These are phyloP conservation scores for Chrysocyon brachyurus DNA, from an alignment of 2,797 vertebrate species.

Conservation along the genomic window DNA sequence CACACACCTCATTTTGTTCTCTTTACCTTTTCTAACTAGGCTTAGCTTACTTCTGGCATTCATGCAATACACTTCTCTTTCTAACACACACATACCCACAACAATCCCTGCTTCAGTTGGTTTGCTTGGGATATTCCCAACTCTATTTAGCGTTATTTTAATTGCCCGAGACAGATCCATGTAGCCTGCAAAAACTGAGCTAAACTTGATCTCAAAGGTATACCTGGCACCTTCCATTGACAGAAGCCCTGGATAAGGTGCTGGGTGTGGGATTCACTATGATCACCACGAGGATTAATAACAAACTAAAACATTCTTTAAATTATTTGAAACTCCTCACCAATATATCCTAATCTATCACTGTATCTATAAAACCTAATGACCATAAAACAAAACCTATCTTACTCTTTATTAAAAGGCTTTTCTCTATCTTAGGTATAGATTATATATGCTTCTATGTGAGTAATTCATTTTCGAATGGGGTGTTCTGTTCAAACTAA, in stretches of 20 bases:
- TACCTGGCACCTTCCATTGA: background rate
- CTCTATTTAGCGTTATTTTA: background rate
- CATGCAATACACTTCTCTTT: background rate
- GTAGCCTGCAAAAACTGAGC: background rate
- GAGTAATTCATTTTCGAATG: constrained; percentile 29
- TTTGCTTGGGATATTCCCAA: background rate
- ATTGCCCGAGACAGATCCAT: background rate
- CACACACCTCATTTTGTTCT: background rate
- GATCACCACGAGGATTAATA: background rate
- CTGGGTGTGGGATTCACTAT: background rate
- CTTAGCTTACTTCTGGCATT: background rate
- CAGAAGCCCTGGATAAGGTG: background rate
- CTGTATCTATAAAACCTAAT: background rate
- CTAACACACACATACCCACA: background rate
- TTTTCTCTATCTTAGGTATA: background rate
- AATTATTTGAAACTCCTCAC: background rate
- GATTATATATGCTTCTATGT: background rate
- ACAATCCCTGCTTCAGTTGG: background rate
- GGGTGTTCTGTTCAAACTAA: background rate
- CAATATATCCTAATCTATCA: background rate
- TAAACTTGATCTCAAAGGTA: background rate
- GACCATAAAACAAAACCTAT: background rate
- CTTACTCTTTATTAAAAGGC: background rate
- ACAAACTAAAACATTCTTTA: background rate
- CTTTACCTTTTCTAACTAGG: background rate